These are phyloP conservation scores for Cnemophilus loriae DNA, from an alignment of 2,113 vertebrate genomes.

Conservation along the genomic window DNA sequence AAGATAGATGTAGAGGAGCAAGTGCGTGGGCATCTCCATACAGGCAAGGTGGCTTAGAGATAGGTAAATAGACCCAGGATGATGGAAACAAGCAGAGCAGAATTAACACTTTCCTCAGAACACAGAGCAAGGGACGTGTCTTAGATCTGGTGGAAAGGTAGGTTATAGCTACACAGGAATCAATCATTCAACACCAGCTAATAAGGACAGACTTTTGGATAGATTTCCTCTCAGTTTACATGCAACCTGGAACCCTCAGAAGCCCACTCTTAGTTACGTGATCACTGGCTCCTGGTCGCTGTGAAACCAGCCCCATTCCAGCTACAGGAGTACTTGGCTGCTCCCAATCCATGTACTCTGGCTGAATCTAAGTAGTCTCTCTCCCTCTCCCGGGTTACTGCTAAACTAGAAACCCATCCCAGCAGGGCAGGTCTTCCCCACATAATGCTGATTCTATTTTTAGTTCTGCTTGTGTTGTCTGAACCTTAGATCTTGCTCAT, in stretches of 20 bases:
- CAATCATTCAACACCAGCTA: neutral
- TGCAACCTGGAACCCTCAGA: neutral
- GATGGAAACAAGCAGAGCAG: neutral
- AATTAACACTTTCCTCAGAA: neutral
- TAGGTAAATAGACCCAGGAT: neutral
- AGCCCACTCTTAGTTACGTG: neutral
- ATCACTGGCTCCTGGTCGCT: neutral
- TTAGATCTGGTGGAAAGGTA: neutral
- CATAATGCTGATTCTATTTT: slow-evolving; percentile 15
- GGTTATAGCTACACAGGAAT: neutral
- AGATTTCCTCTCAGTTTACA: neutral
- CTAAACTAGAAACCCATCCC: slow-evolving; percentile 5
- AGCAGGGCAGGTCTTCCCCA: slow-evolving; percentile 12
- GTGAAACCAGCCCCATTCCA: neutral
- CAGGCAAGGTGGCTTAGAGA: neutral
- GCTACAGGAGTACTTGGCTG: neutral
- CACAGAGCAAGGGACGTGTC: neutral
- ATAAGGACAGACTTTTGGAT: neutral
- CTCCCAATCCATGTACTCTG: neutral
- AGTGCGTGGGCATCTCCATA: neutral
- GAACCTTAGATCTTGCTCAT: slow-evolving; percentile 43
- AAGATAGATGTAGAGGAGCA: slow-evolving; percentile 13
- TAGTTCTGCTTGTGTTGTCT: slow-evolving; percentile 36
- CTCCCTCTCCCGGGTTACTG: neutral
- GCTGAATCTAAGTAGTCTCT: neutral